Base-by-base conservation (phyloP, 2,797 vertebrate genomes). In the Melanotaenia pygmaea region DNA sequence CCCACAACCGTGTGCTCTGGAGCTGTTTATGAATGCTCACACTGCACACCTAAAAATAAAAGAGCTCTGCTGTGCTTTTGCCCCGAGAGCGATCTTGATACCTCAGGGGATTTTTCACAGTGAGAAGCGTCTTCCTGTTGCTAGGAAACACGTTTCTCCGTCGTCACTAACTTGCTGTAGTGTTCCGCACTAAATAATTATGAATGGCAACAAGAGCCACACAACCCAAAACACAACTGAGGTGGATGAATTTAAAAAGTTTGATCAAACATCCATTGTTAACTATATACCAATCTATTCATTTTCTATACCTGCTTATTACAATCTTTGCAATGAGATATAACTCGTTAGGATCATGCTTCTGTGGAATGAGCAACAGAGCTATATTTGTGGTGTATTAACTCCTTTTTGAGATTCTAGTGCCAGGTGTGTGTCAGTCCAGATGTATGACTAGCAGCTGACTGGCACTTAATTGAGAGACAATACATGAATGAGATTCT, bases 41-140 rank as follows among this genome's bases (percentile, higher is more conserved):
- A 53, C 10, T 59, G 14, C 62, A 58, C 14, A 32, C 18, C 26
- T 51, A 32, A 71, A 64, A 70, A 56, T 14, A 16, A 47, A 65
- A 18, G 18, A 57, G 40, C 63, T 35, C 9, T 14, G 3, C 0
- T 7, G 38, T 6, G 4, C 20, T 53, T 5, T 51, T 11, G 43
- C 20, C 34, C 59, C 3, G 16, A 47, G 51, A 65, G 43, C 32
- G 22, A 66, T 59, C 8, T 43, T 11, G 58, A 16, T 70, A n/a
- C 45, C 65, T 59, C 32, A 37, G 34, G 34, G 26, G 1, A 26
- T 45, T 68, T 67, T 59, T 63, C 40, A 54, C 47, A 26, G 57
- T 30, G 59, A 57, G 9, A 65, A 18, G 3, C 35, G 35, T 67
- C 22, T 32, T 51, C 13, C 12, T 24, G 50, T 73, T 66, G 24